These are phyloP conservation scores for Stomatorhinus walkeri DNA, from an alignment of 2,797 vertebrate genomes.

Conservation along the genomic window DNA sequence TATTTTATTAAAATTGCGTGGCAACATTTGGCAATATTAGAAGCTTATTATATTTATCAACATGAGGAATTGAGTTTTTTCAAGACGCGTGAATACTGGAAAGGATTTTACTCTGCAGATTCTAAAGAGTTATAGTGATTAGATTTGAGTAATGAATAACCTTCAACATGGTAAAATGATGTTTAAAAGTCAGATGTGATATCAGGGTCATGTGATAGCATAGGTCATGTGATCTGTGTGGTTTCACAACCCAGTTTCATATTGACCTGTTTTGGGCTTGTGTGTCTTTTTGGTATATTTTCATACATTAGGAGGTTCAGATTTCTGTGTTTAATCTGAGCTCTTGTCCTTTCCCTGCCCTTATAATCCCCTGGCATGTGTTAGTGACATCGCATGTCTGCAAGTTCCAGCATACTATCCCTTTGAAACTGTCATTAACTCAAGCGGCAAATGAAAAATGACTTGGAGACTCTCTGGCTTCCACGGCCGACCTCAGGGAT, in stretches of 20 bases:
- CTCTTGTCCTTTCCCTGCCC: slow-evolving; percentile 73
- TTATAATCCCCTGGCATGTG: slow-evolving; percentile 78
- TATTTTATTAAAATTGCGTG: background rate
- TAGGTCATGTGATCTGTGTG: background rate
- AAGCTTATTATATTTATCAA: background rate
- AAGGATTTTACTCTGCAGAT: background rate
- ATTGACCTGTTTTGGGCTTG: background rate
- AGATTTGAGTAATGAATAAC: background rate
- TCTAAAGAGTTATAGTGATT: background rate
- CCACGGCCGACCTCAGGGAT: slow-evolving; percentile 71
- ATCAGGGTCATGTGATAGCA: background rate
- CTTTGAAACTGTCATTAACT: slow-evolving; percentile 79
- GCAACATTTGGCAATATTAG: background rate
- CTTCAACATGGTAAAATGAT: background rate
- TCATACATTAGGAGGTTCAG: slow-evolving; percentile 33
- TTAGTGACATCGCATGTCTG: slow-evolving; percentile 75
- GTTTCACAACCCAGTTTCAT: background rate
- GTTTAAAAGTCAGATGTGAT: background rate
- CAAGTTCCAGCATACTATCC: slow-evolving; percentile 67
- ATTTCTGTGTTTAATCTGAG: slow-evolving; percentile 61
- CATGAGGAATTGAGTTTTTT: background rate
- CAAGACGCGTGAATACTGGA: background rate
- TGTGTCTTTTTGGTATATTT: background rate
- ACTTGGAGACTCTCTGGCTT: slow-evolving; percentile 77
- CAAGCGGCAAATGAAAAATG: slow-evolving; percentile 80